A percentile compares a stretch with the other conserved stretches of the same genome.
Conservation (phyloP, 2,113 vertebrate species). For the Nanorana parkeri region DNA sequence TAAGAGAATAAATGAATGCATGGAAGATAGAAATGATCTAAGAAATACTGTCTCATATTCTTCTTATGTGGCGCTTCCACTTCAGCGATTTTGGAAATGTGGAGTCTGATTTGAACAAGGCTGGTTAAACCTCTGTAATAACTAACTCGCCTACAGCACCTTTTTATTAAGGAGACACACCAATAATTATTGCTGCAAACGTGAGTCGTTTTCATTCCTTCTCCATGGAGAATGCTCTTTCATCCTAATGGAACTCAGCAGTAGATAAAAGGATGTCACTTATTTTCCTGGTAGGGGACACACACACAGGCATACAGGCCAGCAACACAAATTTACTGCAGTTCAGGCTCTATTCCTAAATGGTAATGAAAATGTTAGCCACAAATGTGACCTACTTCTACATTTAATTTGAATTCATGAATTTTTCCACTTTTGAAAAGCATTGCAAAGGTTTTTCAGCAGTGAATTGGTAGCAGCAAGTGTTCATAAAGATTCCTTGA, state of each 20-base stretch:
- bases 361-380: neutral
- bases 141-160: neutral
- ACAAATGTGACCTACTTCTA: neutral
- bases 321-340: neutral
- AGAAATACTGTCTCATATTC: too few relatives aligned
- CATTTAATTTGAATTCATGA: neutral
- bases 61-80: too few relatives aligned
- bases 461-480: too few relatives aligned
- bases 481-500: too few relatives aligned
- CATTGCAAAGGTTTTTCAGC: too few relatives aligned
- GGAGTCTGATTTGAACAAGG: neutral
- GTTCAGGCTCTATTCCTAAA: neutral
- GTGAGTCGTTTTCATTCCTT: neutral
- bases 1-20: too few relatives aligned
- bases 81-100: too few relatives aligned
- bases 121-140: too few relatives aligned
- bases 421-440: neutral
- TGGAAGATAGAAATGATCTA: too few relatives aligned
- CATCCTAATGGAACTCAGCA: constrained; percentile 21
- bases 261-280: constrained; percentile 9
- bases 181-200: neutral
- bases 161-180: neutral
- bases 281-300: neutral
- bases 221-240: constrained; percentile 1
- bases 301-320: too few relatives aligned